Evolutionary conservation across 2,113 vertebrate genomes (phyloP).

Genomic region (Electrona antarctica): DNA sequence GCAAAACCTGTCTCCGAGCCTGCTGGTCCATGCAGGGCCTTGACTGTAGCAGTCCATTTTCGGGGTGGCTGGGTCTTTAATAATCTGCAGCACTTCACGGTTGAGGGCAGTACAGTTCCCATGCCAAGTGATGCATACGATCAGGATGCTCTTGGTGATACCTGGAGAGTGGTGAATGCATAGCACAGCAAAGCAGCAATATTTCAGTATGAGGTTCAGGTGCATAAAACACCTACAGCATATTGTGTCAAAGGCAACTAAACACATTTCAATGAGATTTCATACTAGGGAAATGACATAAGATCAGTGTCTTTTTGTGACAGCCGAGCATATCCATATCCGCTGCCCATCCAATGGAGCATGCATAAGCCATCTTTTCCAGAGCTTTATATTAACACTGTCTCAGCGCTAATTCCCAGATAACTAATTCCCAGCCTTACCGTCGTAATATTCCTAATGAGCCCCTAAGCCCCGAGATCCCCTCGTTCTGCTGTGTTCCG

Average conservation of each 20-base stretch:
- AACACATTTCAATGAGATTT: conserved; percentile 39
- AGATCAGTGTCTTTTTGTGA: conserved; percentile 55
- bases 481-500: conserved; percentile 70
- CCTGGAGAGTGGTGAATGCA: neutral
- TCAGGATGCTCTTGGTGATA: neutral
- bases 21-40: too few relatives aligned
- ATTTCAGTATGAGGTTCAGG: neutral
- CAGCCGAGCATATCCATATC: conserved; percentile 45
- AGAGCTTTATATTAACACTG: conserved; percentile 70
- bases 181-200: neutral
- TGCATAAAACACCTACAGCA: neutral
- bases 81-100: too few relatives aligned
- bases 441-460: conserved; percentile 79
- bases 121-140: too few relatives aligned
- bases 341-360: conserved; percentile 61
- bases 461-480: conserved; percentile 73
- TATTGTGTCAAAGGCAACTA: conserved; percentile 43
- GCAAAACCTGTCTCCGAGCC: too few relatives aligned
- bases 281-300: conserved; percentile 37
- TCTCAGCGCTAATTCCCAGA: conserved; percentile 70
- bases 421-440: conserved; percentile 73
- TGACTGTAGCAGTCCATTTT: too few relatives aligned
- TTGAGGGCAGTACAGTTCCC: too few relatives aligned
- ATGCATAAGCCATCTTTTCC: conserved; percentile 65
- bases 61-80: too few relatives aligned